Base-by-base conservation (phyloP, 2,113 vertebrate genomes). In the Procapra przewalskii region DNA sequence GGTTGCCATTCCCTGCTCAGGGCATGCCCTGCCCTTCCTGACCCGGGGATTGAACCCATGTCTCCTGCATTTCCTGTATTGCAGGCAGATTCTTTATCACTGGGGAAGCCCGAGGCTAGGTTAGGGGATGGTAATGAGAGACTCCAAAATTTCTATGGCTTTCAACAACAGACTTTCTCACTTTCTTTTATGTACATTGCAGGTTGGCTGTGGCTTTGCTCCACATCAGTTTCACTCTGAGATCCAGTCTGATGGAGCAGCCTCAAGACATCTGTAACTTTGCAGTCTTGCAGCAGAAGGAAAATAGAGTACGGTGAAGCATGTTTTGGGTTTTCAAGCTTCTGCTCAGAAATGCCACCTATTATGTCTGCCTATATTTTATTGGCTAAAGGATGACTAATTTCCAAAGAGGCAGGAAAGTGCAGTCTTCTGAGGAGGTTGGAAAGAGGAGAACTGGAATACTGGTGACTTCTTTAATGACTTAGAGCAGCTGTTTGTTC, bases 341-440 rank as follows among this genome's bases (percentile, higher is more conserved):
- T 95, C 64, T 82, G 52, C 52, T 90, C 75, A 88, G 86, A 98
- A 91, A n/a, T 96, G 52, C 80, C 86, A 94, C 43, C 10, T 77
- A 40, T 25, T 14, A 10, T 86, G 83, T 92, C 14, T 67, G 59
- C 43, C 81, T 97, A 80, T 33, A 62, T 93, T 43, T 85, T 90
- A 36, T 75, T 86, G 80, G 59, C 60, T 52, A 84, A 96, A 84
- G 60, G 52, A 83, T 88, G 90, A 94, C 57, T 88, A 79, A 60
- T 80, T 97, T 88, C 60, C 88, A 79, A 64, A 90, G 43, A 48
- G 7, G 14, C 40, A 75, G 55, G 33, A 75, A 75, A 96, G 25
- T 62, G 17, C 6, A 82, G 1, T 86, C 23, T 89, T 89, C 59
- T 89, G 52, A 81, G 33, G 54, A 75, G 54, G 10, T 59, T 57